phyloP scores from a whole-genome alignment of 30 jellyfish, hydroid and myxozoan species.

The Calvadosia cruxmelitensis region DNA sequence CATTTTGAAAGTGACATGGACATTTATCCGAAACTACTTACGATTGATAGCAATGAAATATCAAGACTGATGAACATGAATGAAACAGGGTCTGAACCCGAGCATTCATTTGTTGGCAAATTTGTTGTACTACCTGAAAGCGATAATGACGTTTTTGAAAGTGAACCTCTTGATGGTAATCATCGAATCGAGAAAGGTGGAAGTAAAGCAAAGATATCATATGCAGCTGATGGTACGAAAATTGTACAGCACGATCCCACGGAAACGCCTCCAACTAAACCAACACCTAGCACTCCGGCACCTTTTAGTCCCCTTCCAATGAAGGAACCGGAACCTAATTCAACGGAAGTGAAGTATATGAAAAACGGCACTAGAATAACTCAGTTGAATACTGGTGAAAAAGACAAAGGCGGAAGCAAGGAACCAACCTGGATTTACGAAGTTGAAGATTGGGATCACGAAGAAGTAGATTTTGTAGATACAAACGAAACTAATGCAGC shows the following conservation, averaged over 20 bases:
- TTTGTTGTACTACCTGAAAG: conserved; percentile 51
- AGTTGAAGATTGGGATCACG: conserved; percentile 43
- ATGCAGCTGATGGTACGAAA: conserved; percentile 31
- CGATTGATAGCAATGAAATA: neutral
- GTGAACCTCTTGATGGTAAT: conserved; percentile 12
- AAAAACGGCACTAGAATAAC: conserved; percentile 50
- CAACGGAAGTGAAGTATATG: conserved; percentile 19
- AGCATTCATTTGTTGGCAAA: conserved; percentile 42
- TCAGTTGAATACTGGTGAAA: conserved; percentile 50
- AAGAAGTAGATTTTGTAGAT: conserved; percentile 29
- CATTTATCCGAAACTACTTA: neutral
- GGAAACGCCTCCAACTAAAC: conserved; percentile 15
- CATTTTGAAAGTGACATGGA: neutral
- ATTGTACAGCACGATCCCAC: conserved; percentile 48
- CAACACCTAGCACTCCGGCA: conserved; percentile 32
- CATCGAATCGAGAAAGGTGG: conserved; percentile 40
- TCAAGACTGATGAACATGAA: conserved; percentile 4
- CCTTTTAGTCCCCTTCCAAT: conserved; percentile 24
- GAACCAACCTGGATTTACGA: conserved; percentile 28
- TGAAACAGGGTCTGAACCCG: conserved; percentile 31
- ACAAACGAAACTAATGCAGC: conserved; percentile 46
- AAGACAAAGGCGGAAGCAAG: conserved; percentile 31
- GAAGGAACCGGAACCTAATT: conserved; percentile 39
- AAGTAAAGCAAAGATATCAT: conserved; percentile 25
- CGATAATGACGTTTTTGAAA: conserved; percentile 35